Percentiles rank a stretch among this genome's conserved stretches.
These are phyloP conservation scores for Amazona guildingii DNA, from an alignment of 2,113 vertebrate genomes.

Conservation along the genomic window DNA sequence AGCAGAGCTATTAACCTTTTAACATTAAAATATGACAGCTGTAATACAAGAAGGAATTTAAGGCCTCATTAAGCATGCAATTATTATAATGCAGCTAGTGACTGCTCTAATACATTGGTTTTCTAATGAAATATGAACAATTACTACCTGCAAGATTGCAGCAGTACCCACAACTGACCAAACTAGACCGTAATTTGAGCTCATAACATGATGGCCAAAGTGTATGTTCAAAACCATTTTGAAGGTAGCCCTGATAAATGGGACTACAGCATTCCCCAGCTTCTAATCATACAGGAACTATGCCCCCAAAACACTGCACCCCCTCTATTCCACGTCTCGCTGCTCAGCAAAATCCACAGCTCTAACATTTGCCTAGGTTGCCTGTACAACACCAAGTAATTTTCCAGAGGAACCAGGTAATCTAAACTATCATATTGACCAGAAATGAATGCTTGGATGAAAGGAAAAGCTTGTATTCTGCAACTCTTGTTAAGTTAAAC, in stretches of 20 bases:
- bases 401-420: background rate
- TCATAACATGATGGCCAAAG: background rate
- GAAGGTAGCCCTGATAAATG: background rate
- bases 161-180: background rate
- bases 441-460: background rate
- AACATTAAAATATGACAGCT: background rate
- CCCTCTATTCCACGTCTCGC: fast-evolving
- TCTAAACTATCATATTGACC: background rate
- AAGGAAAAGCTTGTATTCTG: background rate
- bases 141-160: background rate
- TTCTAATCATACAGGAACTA: background rate
- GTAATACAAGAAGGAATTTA: background rate
- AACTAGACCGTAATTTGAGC: background rate
- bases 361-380: background rate
- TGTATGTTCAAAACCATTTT: background rate
- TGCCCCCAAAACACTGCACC: background rate
- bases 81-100: background rate
- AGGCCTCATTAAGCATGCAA: background rate
- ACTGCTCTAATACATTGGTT: fast-evolving
- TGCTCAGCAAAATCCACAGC: background rate
- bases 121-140: background rate
- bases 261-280: background rate
- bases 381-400: background rate
- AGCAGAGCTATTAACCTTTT: background rate
- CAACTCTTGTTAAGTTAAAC: background rate